Evolutionary conservation across 1,140 invertebrate genomes (phyloP), one percentile per base, ranked within the genome.

Genomic region (Calycopis cecrops): DNA sequence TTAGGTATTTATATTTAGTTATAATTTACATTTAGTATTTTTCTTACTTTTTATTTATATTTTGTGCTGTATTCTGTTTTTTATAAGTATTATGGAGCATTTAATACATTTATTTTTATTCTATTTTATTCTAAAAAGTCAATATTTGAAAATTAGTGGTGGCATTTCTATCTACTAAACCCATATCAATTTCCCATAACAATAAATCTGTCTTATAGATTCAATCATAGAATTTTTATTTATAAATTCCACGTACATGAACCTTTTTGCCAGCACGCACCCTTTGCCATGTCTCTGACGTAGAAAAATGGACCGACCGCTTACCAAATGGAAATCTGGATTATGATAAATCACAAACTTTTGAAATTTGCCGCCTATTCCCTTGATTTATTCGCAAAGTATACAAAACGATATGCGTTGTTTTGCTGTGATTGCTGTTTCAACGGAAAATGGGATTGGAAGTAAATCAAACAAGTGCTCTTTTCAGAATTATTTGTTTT

Each of bases 311-410:
- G 82, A 77, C 68, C 75, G 70, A 64, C 65, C 74, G 73, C 62
- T 79, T 69, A 71, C 69, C 79, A 81, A 85, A 85, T 85, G 80
- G 83, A 80, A 83, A 86, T 84, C 68, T 71, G 70, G 73, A 78
- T 83, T 79, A 84, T 84, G 79, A 86, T 84, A 86, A 84, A 86
- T 86, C 78, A 83, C 76, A 81, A 84, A 84, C 69, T 81, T 81
- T 84, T 79, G 79, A 81, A 81, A 79, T 79, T 76, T 77, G 71
- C 60, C 76, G 73, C 75, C 71, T 74, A 76, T 71, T 65, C 67
- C 56, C 52, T 60, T 78, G 76, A 80, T 81, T 79, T 83, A 81
- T 86, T 75, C 73, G 69, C 57, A 33, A 67, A 74, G 62, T 75
- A 75, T 67, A 75, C 71, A 70, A 64, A 69, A 64, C 62, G 68